Evolutionary conservation across 2,888 invertebrate genomes (phyloP), one percentile per base, ranked within the genome.

Genomic region (Eristalis pertinax): DNA sequence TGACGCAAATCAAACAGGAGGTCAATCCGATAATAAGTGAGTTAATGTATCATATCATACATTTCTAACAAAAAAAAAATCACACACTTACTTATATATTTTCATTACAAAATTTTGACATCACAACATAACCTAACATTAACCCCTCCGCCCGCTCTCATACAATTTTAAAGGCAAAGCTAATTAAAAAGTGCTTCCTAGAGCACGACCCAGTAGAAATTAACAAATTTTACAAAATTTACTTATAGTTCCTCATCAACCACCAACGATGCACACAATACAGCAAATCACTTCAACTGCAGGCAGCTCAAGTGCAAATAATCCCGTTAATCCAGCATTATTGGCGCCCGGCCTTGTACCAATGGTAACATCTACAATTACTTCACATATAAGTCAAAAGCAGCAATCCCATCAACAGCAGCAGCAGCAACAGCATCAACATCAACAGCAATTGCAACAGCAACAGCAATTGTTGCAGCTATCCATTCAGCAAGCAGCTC

Each of bases 221-320:
- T 50, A 50, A 50, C 50, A 19, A 19, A 15, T 24, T 38, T 24
- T 24, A 11, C 7, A 64, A 62, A 43, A 87, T 56, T 81, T 79
- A 43, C 85, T 91, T 89, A 77, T 90, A 91, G 92, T 92, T 90
- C 91, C 92, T 60, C 91, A 92, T 89, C 93, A 93, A 88, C 90
- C 92, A 82, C 91, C 93, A 81, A 93, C 92, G 60, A 93, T 93
- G 92, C 93, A 93, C 88, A 93, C 93, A 65, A 93, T 93, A 84
- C 93, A 93, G 85, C 93, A 93, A 89, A 93, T 93, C 77, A 93
- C 93, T 43, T 91, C 92, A 24, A 91, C 91, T 68, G 91, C 92
- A 35, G 90, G 88, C 77, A 89, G 89, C 67, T 85, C 89, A 70
- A 91, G 90, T 63, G 90, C 90, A 73, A 91, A 78, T 62, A 87